Percentiles rank a stretch among this genome's conserved stretches.
Conservation (phyloP, 2,888 invertebrate species). For the Xanthostigma xanthostigma region DNA sequence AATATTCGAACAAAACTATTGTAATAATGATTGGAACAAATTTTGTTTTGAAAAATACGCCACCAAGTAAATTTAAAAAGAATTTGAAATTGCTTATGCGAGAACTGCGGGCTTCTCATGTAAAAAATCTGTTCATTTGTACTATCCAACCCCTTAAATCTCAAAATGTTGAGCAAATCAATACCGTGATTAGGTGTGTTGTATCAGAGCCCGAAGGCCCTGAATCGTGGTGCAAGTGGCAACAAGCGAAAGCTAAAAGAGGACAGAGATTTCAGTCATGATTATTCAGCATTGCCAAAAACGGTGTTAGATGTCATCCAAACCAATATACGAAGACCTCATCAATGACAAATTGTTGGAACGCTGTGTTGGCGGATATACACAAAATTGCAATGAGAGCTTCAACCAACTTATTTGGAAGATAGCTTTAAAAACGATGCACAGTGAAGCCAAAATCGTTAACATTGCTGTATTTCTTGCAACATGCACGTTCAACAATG, state of each 20-base stretch:
- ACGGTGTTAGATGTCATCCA: slow-evolving; percentile 12
- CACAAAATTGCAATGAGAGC: slow-evolving; percentile 21
- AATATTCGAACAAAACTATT: too few species aligned
- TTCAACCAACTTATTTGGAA: slow-evolving; percentile 19
- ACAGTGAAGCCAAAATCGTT: slow-evolving; percentile 11
- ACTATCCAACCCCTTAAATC: too few species aligned
- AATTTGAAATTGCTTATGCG: too few species aligned
- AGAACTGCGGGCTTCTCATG: too few species aligned
- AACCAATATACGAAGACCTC: slow-evolving; percentile 19
- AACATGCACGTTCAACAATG: slow-evolving; percentile 18
- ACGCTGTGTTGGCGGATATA: slow-evolving; percentile 20
- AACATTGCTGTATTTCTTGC: slow-evolving; percentile 15
- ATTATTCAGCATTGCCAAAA: slow-evolving; percentile 13
- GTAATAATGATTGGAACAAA: too few species aligned
- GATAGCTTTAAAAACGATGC: slow-evolving; percentile 15
- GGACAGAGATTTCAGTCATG: slow-evolving; percentile 11
- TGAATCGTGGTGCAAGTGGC: too few species aligned
- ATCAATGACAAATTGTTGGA: slow-evolving; percentile 17
- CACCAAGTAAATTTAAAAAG: too few species aligned
- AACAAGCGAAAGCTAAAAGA: slow-evolving; percentile 5
- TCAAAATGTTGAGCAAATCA: too few species aligned
- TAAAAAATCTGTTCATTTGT: too few species aligned
- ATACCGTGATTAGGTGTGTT: too few species aligned
- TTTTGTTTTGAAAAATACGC: too few species aligned
- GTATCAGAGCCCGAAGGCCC: too few species aligned